Base-by-base conservation (phyloP, 2,888 invertebrate species). In the Chrysolina oricalcia region DNA sequence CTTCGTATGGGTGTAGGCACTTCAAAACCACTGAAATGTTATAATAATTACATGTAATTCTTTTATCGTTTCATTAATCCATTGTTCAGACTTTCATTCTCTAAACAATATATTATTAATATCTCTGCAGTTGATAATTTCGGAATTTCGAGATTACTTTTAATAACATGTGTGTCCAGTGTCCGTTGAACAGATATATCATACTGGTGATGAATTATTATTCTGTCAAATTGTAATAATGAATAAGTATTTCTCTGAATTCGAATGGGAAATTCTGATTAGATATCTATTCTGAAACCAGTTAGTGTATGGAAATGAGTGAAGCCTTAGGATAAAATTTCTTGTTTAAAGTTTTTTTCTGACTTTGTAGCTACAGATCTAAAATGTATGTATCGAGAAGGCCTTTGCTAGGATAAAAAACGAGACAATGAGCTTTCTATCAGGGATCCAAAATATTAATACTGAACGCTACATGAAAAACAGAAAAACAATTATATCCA, bases 31-130 rank as follows among this genome's bases (percentile, higher is more conserved):
- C 62, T 72, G 48, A 62, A 67, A 65, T 46, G 62, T 50, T 67
- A 67, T 67, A 72, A 68, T 71, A n/a, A n/a, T n/a, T 71, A 68
- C 48, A 70, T 74, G 66, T 56, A 50, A 17, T 70, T 75, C 62
- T 73, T 67, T 73, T 78, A 72, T 67, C 53, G 75, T 76, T 72
- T 73, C 75, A 71, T 78, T 71, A 66, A 75, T 77, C 75, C 75
- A 72, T 77, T 78, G 72, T 76, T 71, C 73, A 70, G 74, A 70
- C 66, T 68, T 71, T 73, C 67, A 69, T 56, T 76, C 66, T 65
- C 66, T 65, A 53, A 59, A n/a, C 27, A 72, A 71, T 71, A 53
- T 68, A 70, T 65, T 71, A 71, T 76, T 73, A 73, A 71, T 73
- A 73, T 73, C 53, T 73, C 41, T 43, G 63, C 67, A 68, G 65